Percentiles rank a stretch among this genome's conserved stretches.
phyloP scores from a whole-genome alignment of 2,888 invertebrate species.

The Polia nebulosa region DNA sequence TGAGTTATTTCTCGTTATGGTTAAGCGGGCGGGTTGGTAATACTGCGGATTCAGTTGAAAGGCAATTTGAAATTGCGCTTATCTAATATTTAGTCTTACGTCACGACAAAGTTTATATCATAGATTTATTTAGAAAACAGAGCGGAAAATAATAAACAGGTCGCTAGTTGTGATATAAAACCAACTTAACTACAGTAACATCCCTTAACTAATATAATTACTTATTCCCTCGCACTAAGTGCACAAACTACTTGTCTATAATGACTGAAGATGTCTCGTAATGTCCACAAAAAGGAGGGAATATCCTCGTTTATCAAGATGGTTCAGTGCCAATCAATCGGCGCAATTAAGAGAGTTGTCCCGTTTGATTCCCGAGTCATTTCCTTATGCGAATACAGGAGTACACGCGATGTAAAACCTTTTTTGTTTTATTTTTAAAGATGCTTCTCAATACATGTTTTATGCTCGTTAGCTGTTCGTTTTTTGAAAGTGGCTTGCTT shows the following conservation, averaged over 20 bases:
- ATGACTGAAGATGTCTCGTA: conserved; percentile 61
- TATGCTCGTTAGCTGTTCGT: conserved; percentile 40
- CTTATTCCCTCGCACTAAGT: conserved; percentile 45
- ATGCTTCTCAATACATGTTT: conserved; percentile 40
- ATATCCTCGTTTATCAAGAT: conserved; percentile 61
- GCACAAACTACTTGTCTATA: conserved; percentile 44
- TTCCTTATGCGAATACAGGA: conserved; percentile 66
- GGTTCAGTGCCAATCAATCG: conserved; percentile 70
- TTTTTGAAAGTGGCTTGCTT: conserved; percentile 30
- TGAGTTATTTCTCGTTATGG: no score
- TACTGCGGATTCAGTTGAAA: not conserved
- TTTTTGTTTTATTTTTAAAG: conserved; percentile 45
- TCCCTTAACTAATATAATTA: conserved; percentile 49
- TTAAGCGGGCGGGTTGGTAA: no score
- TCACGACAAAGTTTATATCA: no score
- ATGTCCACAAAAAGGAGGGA: conserved; percentile 56
- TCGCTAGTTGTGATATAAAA: no score
- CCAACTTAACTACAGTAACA: conserved; percentile 24
- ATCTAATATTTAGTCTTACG: no score
- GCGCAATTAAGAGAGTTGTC: conserved; percentile 69
- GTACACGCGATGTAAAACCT: conserved; percentile 53
- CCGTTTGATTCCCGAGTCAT: conserved; percentile 68
- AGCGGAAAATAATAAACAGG: no score
- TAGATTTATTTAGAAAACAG: no score
- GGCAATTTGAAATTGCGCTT: not conserved